Base-by-base conservation (phyloP, 2,797 vertebrate species). In the Poeciliopsis paucimaculata region DNA sequence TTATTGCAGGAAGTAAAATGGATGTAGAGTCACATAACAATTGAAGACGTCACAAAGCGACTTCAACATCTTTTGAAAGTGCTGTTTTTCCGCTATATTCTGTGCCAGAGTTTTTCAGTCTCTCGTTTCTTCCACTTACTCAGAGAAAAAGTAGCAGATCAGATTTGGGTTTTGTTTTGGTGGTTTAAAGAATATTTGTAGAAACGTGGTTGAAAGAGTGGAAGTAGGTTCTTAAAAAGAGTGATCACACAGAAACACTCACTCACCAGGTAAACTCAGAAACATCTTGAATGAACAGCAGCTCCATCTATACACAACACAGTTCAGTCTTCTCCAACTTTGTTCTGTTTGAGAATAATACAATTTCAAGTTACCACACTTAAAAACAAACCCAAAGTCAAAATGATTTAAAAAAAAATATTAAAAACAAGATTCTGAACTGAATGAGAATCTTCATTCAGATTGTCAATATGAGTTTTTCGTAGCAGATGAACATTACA, bases 21-120 rank as follows among this genome's bases (percentile, higher is more conserved):
- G 90, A 92, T 87, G 85, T 85, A 88, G 90, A 91, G 91, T 92
- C 92, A 92, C 90, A 93, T 92, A 93, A 93, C 91, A 92, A 91
- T 87, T 89, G 94, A 92, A 86, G 87, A 88, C 89, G 88, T 91
- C 79, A 89, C 76, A 62, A 89, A 92, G 91, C 92, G 86, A 91
- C 84, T 89, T 91, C 83, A 85, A 78, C 81, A 86, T 88, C 82
- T 88, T 88, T 91, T 87, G 83, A 89, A 89, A 93, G 93, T 90
- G 88, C 76, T 85, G 77, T 80, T 77, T 92, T 80, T 60, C 15
- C 81, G 55, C 77, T 84, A 28, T 13, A n/a, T 12, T 6, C 12
- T 34, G 1, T 80, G 85, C 87, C 80, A 85, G 72, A 84, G 73
- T 77, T 84, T 85, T 82, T 81, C n/a, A 81, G 72, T 79, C 16